Base-by-base conservation (phyloP, 2,888 invertebrate genomes). In the Clistopyga incitator region DNA sequence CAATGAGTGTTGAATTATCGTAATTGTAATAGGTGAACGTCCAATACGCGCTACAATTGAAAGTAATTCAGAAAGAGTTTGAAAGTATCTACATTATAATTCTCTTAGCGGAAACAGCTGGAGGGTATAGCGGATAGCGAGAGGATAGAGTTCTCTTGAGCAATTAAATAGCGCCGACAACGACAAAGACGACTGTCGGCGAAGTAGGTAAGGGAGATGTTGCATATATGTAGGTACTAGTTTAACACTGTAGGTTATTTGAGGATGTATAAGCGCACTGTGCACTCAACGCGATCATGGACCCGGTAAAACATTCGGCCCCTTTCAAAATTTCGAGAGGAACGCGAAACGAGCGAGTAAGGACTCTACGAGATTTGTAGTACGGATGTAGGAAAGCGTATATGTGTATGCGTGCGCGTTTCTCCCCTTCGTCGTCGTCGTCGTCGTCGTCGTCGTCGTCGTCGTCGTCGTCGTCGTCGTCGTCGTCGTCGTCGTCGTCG, bases 41-140 rank as follows among this genome's bases (percentile, higher is more conserved):
- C n/a, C 25, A 54, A 42, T 11, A 59, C 20, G 29, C 42, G 15
- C 8, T 6, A 6, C 45, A 23, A 0, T n/a, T 15, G 67, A 45
- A 45, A 23, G 13, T 18, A 72, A 18, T 47, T 45, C 50, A 15
- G 67, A 50, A 80, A 54, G 52, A 64, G 72, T 34, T 34, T 61
- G 83, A 83, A 80, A 56, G 77, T 56, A 77, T 83, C 77, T 61
- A 77, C 80, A 80, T 83, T 80, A 80, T 80, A 83, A 83, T 83
- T 72, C 79, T 80, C 83, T 83, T 77, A 83, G 72, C 67, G 20
- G 59, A 72, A 80, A 65, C 67, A 71, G n/a, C 38, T 59, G 61
- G 25, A 52, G 72, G 11, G n/a, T 34, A 34, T 52, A 61, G 78
- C 45, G 54, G 38, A 59, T 34, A 29, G 56, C 59, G 11, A 29